phyloP scores from a whole-genome alignment of 2,888 invertebrate species.

The Acanthoscelides obtectus region DNA sequence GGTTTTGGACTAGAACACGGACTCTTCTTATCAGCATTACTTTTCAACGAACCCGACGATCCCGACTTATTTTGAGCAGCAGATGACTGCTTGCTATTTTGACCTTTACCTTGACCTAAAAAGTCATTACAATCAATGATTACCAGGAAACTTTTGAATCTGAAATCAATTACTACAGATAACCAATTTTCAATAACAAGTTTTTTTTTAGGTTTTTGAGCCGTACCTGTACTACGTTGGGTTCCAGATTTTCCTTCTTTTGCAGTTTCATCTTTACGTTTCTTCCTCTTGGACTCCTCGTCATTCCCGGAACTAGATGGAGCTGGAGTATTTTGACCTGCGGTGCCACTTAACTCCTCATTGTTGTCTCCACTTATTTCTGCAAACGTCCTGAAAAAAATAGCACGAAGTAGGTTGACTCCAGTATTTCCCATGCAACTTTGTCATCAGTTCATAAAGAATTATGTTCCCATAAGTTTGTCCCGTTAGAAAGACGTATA shows the following conservation, averaged over 20 bases:
- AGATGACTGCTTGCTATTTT: conserved; percentile 43
- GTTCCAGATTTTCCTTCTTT: conserved; percentile 64
- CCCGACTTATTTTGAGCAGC: conserved; percentile 41
- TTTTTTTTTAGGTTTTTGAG: too few relatives aligned
- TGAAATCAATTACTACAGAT: too few relatives aligned
- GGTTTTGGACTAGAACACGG: conserved; percentile 60
- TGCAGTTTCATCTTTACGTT: conserved; percentile 68
- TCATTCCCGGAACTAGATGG: conserved; percentile 57
- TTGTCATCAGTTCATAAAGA: too few relatives aligned
- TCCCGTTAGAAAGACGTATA: too few relatives aligned
- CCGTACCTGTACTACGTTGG: conserved; percentile 50
- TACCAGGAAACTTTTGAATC: too few relatives aligned
- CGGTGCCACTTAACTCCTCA: conserved; percentile 17
- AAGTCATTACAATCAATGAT: too few relatives aligned
- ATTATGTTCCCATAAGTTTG: too few relatives aligned
- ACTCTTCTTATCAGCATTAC: conserved; percentile 61
- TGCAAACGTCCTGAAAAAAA: neutral
- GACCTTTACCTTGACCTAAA: conserved; percentile 45
- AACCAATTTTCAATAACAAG: too few relatives aligned
- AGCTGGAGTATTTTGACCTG: neutral
- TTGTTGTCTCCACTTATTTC: conserved; percentile 47
- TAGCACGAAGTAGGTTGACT: too few relatives aligned
- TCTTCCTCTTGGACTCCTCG: conserved; percentile 67
- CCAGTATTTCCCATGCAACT: too few relatives aligned
- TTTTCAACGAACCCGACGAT: conserved; percentile 29